Evolutionary conservation across 2,113 vertebrate species (phyloP).

Genomic region (Rhodinocichla rosea): DNA sequence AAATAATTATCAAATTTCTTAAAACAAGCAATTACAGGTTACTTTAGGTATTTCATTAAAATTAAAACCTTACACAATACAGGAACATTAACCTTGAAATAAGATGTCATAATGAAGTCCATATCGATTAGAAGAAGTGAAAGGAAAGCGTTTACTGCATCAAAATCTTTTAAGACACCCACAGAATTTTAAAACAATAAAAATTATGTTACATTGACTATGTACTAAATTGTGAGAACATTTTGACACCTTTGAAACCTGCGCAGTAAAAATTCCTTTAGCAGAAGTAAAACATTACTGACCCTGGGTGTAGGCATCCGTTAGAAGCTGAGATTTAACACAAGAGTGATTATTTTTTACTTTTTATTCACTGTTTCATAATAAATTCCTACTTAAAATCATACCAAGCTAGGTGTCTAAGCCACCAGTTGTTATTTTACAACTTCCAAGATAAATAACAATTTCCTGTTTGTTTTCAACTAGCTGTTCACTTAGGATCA

Average conservation of each 20-base stretch:
- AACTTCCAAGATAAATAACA: neutral
- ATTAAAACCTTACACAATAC: constrained; percentile 10
- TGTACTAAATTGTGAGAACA: neutral
- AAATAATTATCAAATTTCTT: constrained; percentile 45
- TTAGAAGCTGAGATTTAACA: neutral
- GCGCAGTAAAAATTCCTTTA: neutral
- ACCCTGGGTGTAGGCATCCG: neutral
- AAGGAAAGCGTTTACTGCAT: neutral
- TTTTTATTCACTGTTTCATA: neutral
- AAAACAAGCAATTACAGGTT: constrained; percentile 19
- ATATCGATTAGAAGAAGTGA: neutral
- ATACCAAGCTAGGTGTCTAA: neutral
- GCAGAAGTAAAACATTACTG: neutral
- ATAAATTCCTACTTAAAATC: neutral
- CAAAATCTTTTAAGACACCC: neutral
- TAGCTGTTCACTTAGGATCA: neutral
- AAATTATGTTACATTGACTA: neutral
- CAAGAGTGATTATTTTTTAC: neutral
- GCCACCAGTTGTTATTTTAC: neutral
- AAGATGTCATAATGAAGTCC: neutral
- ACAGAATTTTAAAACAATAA: neutral
- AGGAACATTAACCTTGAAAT: constrained; percentile 38
- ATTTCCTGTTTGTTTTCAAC: neutral
- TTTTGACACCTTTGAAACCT: neutral
- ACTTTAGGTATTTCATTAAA: constrained; percentile 31